Base-by-base conservation (phyloP, 2,888 invertebrate species). In the Anthrax anthrax region DNA sequence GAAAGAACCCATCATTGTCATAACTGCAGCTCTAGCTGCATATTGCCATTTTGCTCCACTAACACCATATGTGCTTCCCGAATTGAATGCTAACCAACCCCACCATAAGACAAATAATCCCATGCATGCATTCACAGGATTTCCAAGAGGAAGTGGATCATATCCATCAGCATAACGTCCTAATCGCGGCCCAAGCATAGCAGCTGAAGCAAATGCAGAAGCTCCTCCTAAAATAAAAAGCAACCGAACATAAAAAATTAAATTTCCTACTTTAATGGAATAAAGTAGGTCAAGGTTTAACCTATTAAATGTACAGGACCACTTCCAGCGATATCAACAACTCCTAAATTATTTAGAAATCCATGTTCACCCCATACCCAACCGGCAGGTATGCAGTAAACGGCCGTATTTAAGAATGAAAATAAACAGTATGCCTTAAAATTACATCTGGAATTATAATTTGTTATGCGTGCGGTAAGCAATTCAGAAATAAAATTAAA, bases 11-110 rank as follows among this genome's bases (percentile, higher is more conserved):
- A 90, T 81, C 78, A 92, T 85, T 0, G 92, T 92, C 73, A 85
- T 83, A 0, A 90, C 88, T 0, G 90, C 88, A 0, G 90, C 89
- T 40, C 87, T 73, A 0, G 89, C 89, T 0, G 92, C 89, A 60
- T 88, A 89, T 62, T 89, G 84, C 92, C 92, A 94, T 63, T 87
- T 87, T 6, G 81, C 77, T 1, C 86, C 88, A 51, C 84, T 67
- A 2, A 68, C 79, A 47, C 85, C 85, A 58, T 85, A 85, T 42
- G 85, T 85, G 55, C 88, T 89, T 14, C 94, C 94, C 43, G 92
- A 91, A 67, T 92, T 92, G 62, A 94, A 94, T 0, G 91, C 92
- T 45, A 95, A 70, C 94, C 94, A 94, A 0, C 94, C 94, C 94
- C 94, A 94, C 92, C 92, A 92, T 1, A 92, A 70, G 37, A 92